Percentiles rank a stretch among this genome's conserved stretches.
phyloP scores from a whole-genome alignment of 1,140 invertebrate genomes.

The Adoxophyes honmai region DNA sequence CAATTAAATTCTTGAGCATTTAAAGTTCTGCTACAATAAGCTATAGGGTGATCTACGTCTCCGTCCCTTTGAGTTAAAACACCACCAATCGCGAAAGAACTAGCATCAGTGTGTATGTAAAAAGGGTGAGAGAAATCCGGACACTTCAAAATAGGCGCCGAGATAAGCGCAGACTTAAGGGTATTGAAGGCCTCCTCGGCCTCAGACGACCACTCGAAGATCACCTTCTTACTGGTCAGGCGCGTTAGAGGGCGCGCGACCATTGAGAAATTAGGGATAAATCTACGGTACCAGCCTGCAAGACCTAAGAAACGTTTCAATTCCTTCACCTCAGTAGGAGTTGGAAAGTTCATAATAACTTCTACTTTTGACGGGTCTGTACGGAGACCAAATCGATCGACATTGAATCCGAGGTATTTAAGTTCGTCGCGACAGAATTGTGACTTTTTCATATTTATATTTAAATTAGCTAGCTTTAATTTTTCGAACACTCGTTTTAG shows the following conservation, averaged over 20 bases:
- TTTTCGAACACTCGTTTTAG: no score
- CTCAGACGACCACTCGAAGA: conserved; percentile 5
- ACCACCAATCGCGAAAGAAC: neutral
- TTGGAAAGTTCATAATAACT: conserved; percentile 3
- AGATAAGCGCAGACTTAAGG: neutral
- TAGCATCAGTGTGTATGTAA: neutral
- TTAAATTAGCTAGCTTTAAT: no score
- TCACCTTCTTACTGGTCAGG: conserved; percentile 17
- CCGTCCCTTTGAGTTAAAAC: neutral
- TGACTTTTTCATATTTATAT: neutral
- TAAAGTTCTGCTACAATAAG: neutral
- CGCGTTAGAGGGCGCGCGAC: conserved; percentile 40
- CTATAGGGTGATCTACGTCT: neutral
- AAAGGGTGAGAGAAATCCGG: neutral
- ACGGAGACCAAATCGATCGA: neutral
- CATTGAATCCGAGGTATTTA: neutral
- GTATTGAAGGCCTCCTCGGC: neutral
- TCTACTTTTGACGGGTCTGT: neutral
- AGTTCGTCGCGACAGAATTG: neutral
- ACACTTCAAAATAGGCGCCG: neutral
- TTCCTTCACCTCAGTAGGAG: conserved; percentile 28
- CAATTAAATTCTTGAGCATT: neutral
- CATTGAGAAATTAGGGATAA: conserved; percentile 42
- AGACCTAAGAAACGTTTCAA: conserved; percentile 48
- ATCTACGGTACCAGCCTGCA: conserved; percentile 50